Conservation (phyloP, 2,888 invertebrate genomes). For the Tortrix viridana region DNA sequence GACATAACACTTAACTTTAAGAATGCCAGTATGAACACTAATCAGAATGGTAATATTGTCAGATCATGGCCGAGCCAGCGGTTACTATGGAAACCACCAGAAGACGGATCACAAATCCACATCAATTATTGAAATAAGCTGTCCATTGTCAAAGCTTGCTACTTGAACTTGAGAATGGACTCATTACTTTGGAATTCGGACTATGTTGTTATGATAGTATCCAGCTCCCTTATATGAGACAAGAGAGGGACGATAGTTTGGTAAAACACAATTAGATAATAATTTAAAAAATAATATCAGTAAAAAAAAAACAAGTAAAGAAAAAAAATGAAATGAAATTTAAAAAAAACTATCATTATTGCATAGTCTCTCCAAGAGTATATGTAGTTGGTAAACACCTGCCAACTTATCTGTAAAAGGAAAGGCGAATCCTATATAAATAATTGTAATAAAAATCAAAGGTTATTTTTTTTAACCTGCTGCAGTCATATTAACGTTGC, state of each 20-base stretch:
- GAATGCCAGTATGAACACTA: constrained; percentile 27
- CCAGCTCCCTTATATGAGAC: background rate
- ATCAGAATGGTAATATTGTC: constrained; percentile 36
- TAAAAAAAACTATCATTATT: background rate
- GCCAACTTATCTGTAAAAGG: constrained; percentile 10
- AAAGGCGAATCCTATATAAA: background rate
- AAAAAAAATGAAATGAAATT: too few species aligned
- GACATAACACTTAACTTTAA: background rate
- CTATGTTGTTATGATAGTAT: background rate
- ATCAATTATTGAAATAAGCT: constrained; percentile 11
- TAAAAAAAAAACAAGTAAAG: too few species aligned
- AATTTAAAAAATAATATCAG: too few species aligned
- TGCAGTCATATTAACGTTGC: too few species aligned
- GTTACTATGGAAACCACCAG: constrained; percentile 26
- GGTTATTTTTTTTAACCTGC: background rate
- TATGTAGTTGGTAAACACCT: background rate
- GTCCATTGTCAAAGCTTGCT: constrained; percentile 30
- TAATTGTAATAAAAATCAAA: background rate
- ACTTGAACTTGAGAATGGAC: constrained; percentile 32
- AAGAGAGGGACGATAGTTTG: background rate
- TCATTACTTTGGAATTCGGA: background rate
- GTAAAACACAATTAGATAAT: too few species aligned
- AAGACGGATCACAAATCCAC: constrained; percentile 26
- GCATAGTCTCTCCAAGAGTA: background rate
- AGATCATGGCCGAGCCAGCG: constrained; percentile 30